Percentiles rank a stretch among this genome's conserved stretches.
These are phyloP conservation scores for Coelogynopora nodosa DNA, from an alignment of 2,888 invertebrate genomes.

Conservation along the genomic window DNA sequence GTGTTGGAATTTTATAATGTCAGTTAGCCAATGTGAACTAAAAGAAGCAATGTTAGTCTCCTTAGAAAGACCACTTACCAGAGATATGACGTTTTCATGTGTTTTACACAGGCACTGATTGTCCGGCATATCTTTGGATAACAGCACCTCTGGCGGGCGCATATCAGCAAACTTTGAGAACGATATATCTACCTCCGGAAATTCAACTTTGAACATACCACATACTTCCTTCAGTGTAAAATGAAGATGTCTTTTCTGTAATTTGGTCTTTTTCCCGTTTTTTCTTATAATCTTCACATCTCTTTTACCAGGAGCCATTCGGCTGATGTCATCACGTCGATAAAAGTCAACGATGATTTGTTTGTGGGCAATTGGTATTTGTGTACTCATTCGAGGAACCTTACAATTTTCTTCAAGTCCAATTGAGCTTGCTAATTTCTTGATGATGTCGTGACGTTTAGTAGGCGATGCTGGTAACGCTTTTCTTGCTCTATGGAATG, in stretches of 20 bases:
- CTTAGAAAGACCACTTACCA: not conserved
- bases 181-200: not conserved
- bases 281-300: not conserved
- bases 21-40: not conserved
- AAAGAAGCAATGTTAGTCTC: not conserved
- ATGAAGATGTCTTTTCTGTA: slow-evolving; percentile 20
- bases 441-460: not conserved
- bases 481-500: not conserved
- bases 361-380: not conserved
- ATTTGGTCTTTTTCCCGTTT: slow-evolving; percentile 7
- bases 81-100: not conserved
- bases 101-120: not conserved
- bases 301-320: not conserved
- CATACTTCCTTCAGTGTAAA: not conserved
- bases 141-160: slow-evolving; percentile 39
- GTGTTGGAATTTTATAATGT: not conserved
- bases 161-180: slow-evolving; percentile 20
- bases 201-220: slow-evolving; percentile 1
- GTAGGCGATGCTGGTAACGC: not conserved
- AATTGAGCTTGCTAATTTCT: not conserved
- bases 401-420: not conserved
- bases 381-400: not conserved
- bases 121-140: not conserved
- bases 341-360: not conserved
- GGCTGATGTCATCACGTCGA: not conserved